Conservation (phyloP, 2,113 vertebrate genomes). For the Gallinago paraguaiae region DNA sequence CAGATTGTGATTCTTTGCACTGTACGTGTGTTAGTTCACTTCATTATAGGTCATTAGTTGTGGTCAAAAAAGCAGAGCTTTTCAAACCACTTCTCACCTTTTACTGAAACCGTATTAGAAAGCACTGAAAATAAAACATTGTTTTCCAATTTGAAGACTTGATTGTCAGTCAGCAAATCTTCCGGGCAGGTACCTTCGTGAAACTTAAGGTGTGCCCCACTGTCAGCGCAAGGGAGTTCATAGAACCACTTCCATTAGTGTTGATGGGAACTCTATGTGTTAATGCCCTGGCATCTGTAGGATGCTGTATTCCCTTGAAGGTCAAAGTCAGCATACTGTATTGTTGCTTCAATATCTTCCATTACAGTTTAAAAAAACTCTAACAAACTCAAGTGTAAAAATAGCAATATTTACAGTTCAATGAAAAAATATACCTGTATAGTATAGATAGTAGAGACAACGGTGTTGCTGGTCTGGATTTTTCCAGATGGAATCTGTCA, state of each 20-base stretch:
- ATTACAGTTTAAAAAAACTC: neutral
- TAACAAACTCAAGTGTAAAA: constrained; percentile 40
- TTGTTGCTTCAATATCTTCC: constrained; percentile 32
- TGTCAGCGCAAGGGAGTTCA: neutral
- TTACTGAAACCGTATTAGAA: constrained; percentile 27
- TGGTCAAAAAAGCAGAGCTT: neutral
- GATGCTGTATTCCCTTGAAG: neutral
- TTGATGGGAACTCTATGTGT: neutral
- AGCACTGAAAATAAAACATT: constrained; percentile 1
- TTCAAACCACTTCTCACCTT: neutral
- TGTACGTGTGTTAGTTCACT: neutral
- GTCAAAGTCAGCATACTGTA: neutral
- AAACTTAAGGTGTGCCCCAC: neutral
- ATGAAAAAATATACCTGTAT: constrained; percentile 38
- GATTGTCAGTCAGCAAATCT: neutral
- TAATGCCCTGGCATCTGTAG: neutral
- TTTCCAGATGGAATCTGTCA: constrained; percentile 30
- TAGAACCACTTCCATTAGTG: neutral
- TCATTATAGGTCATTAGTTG: neutral
- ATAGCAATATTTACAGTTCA: constrained; percentile 55
- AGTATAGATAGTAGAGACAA: constrained; percentile 50
- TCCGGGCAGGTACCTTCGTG: neutral
- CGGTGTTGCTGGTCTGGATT: constrained; percentile 28
- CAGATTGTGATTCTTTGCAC: neutral
- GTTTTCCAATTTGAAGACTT: constrained; percentile 16